Percentiles rank a stretch among this genome's conserved stretches.
Evolutionary conservation across 2,797 vertebrate species (phyloP).

Genomic region (Ctenochaetus hawaiiensis): DNA sequence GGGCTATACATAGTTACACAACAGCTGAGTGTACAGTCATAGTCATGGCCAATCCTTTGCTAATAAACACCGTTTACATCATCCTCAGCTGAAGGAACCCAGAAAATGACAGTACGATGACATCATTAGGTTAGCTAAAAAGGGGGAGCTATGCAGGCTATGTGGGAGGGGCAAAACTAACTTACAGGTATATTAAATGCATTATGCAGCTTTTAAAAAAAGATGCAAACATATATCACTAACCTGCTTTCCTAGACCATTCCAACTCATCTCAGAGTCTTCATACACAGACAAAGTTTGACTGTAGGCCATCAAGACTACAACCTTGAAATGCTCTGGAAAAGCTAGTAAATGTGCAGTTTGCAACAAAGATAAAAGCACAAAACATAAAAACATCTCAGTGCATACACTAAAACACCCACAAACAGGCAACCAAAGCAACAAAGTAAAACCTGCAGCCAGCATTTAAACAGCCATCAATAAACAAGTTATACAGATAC

Average conservation of each 20-base stretch:
- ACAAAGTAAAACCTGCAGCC: not conserved
- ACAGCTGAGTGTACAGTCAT: slow-evolving; percentile 58
- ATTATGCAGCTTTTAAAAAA: not conserved
- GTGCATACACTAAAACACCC: not conserved
- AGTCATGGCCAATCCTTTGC: slow-evolving; percentile 9
- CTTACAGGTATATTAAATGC: not conserved
- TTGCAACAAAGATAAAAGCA: too few relatives aligned
- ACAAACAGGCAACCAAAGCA: not conserved
- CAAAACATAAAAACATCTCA: too few relatives aligned
- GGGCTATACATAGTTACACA: slow-evolving; percentile 43
- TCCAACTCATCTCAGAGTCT: not conserved
- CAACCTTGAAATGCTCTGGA: not conserved
- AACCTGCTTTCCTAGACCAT: not conserved
- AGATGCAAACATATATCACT: not conserved
- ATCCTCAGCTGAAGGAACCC: slow-evolving; percentile 17
- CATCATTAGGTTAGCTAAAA: slow-evolving; percentile 38
- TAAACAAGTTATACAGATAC: not conserved
- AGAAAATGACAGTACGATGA: slow-evolving; percentile 25
- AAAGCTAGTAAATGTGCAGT: too few relatives aligned
- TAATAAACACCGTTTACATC: slow-evolving; percentile 55
- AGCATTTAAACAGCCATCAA: not conserved
- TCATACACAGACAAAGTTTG: not conserved
- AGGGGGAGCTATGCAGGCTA: slow-evolving; percentile 12
- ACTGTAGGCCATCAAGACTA: not conserved
- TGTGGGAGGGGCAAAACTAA: not conserved